Base-by-base conservation (phyloP, 2,888 invertebrate genomes). In the Brachynemurus nebulosus region DNA sequence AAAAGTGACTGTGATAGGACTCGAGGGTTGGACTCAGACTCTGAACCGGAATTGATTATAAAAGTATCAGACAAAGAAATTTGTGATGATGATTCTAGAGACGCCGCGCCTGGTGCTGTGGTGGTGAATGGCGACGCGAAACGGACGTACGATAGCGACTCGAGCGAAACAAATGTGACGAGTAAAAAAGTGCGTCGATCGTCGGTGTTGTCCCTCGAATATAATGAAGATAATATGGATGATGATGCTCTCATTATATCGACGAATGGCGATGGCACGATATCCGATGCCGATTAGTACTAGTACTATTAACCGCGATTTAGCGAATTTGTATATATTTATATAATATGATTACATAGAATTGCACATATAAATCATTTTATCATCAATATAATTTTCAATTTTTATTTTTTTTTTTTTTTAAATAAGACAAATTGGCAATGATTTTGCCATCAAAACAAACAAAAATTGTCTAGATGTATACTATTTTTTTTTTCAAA, bases 191-290 rank as follows among this genome's bases (percentile, higher is more conserved):
- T 80, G 50, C 68, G 81, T 49, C 71, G 80, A 50, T 80, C 76
- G 52, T 80, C 80, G 44, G 79, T 80, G 47, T 70, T 81, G 44
- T 79, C 80, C 46, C 70, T 80, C 47, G 80, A 81, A 64, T 81
- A 80, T 64, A 79, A 80, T 59, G 81, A 81, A 53, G 81, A 81
- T 47, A 80, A 80, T 52, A 79, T 80, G 59, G 81, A 81, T 53
- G 81, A 81, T 46, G 80, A 80, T 52, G 76, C 80, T 40, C 74
- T 79, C n/a, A 72, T 80, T 56, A 75, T 78, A 48, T 68, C 76
- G 52, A 70, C 77, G 53, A 81, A 81, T 61, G 80, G 80, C 48
- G 80, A 79, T 55, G 72, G 67, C 34, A 72, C 63, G 42, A 64
- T 65, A 61, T 62, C 62, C 34, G 64, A 64, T 52, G 59, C 62